Evolutionary conservation across 2,888 invertebrate species (phyloP), one percentile per base, ranked within the genome.

Genomic region (Eueremaeus valkanovi): DNA sequence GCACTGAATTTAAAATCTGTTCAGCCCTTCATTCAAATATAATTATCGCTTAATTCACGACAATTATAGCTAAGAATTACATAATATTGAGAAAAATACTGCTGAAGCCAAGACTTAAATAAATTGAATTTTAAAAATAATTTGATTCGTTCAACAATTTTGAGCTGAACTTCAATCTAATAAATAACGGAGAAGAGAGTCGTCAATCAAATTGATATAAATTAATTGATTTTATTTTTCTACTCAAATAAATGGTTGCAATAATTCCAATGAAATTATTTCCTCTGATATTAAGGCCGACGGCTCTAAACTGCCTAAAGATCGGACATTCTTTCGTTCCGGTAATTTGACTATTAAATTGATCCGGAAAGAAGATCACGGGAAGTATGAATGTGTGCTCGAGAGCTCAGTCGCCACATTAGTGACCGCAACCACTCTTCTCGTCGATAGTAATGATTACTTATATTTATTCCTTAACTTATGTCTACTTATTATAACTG

Each of bases 361-460:
- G 81, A 86, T 96, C 80, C 87, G 91, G 11, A 88, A 94, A 63
- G 89, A 91, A 78, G 96, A 96, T 86, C 94, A 95, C 84, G 96
- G 95, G 66, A 91, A 90, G 83, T 97, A 96, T 84, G 95, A 97
- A 85, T 97, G 97, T 85, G 91, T 95, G 80, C 95, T 93, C 31
- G 90, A 91, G 78, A 97, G 96, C 84, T 94, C 95, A 86, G 95
- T 96, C 80, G 94, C 95, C 68, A 95, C 93, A 21, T 90, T 96
- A 83, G 91, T 95, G 76, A 90, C 92, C 27, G 89, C 92, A 80
- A 83, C 84, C 29, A 80, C 82, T 63, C 81, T 85, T 45, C 81
- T 83, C 73, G 82, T 85, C 63, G 83, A 83, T 81, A 79, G 83
- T 83, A 77, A 63, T 63, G 33, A 63, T 63, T 2, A 63, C 1